These are phyloP conservation scores for Panulirus ornatus DNA, from an alignment of 1,140 invertebrate species.

Conservation along the genomic window DNA sequence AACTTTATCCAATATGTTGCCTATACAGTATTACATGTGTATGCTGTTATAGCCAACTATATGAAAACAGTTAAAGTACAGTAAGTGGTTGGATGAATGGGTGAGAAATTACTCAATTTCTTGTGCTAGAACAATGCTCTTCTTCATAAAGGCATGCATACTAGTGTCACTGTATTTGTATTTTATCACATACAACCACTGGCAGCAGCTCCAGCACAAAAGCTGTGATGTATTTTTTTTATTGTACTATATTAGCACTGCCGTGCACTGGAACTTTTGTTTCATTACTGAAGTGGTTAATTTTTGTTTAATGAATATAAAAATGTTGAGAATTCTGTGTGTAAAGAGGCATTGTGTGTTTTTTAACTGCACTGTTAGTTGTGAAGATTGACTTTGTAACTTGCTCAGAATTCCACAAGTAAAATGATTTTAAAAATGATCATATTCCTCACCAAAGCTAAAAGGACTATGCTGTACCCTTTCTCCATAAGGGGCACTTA, in stretches of 20 bases:
- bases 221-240: slow-evolving; percentile 42
- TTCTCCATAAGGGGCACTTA: not conserved
- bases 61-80: not conserved
- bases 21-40: too few species aligned
- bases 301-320: slow-evolving; percentile 21
- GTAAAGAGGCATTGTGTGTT: slow-evolving; percentile 43
- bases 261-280: not conserved
- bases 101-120: not conserved
- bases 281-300: slow-evolving; percentile 1
- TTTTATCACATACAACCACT: not conserved
- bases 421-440: slow-evolving; percentile 2
- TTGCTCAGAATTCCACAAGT: slow-evolving; percentile 51
- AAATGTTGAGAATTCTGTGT: slow-evolving; percentile 38
- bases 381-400: slow-evolving; percentile 59
- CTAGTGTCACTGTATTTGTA: not conserved
- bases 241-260: not conserved
- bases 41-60: not conserved
- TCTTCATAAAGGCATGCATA: not conserved
- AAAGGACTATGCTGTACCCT: not conserved
- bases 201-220: slow-evolving; percentile 47
- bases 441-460: not conserved
- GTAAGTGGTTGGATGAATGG: not conserved
- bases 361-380: slow-evolving; percentile 61
- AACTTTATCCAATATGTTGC: too few species aligned
- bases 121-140: not conserved